Conservation (phyloP, 2,888 invertebrate genomes). For the Nomada ruficornis region DNA sequence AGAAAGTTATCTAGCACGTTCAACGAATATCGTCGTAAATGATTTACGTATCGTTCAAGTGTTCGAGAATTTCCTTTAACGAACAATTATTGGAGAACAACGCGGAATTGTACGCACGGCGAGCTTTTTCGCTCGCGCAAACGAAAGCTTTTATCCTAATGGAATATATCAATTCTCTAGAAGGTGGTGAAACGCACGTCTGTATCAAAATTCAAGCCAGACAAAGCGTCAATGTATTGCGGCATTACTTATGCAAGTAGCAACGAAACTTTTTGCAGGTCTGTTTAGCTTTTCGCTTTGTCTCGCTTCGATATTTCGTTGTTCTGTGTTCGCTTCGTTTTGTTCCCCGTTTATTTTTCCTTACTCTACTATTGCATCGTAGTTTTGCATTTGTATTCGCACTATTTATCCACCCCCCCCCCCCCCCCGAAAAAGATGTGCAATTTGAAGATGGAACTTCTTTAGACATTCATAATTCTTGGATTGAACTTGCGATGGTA, state of each 20-base stretch:
- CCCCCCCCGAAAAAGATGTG: too few relatives aligned
- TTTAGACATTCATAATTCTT: too few relatives aligned
- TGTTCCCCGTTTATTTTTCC: too few relatives aligned
- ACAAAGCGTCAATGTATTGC: background rate
- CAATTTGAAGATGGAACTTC: too few relatives aligned
- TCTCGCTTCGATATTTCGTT: background rate
- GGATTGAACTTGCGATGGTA: too few relatives aligned
- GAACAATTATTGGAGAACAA: conserved; percentile 9
- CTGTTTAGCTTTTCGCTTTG: background rate
- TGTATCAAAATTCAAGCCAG: background rate
- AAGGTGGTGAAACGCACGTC: background rate
- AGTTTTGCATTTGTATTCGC: too few relatives aligned
- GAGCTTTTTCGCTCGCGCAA: background rate
- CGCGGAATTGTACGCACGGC: background rate
- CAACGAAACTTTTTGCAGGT: background rate
- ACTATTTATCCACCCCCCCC: too few relatives aligned
- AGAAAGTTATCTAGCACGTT: background rate
- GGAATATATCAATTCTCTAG: conserved; percentile 22
- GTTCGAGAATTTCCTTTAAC: background rate
- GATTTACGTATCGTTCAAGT: background rate
- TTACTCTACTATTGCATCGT: too few relatives aligned
- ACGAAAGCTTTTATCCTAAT: conserved; percentile 34
- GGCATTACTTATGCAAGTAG: background rate
- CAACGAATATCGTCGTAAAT: background rate
- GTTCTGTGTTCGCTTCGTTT: background rate